These are phyloP conservation scores for Montipora efflorescens DNA, from an alignment of 64 coral and sea anemone genomes.

Conservation along the genomic window DNA sequence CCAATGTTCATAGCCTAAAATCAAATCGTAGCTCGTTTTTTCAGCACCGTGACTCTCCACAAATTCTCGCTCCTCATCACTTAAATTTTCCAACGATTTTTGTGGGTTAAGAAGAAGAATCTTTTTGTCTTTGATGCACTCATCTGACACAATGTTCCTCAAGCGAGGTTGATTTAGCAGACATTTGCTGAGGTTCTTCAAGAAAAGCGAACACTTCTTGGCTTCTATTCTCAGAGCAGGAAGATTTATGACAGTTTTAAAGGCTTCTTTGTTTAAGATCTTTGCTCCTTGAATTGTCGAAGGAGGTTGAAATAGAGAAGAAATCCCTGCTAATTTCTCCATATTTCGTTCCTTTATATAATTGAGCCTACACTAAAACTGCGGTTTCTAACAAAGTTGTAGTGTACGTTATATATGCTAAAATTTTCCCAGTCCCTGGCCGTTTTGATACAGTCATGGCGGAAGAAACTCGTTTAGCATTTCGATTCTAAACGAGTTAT, in stretches of 20 bases:
- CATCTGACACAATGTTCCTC: constrained; percentile 86
- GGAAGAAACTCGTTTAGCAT: background rate
- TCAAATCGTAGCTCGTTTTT: constrained; percentile 62
- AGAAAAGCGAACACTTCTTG: constrained; percentile 86
- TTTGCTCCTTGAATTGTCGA: constrained; percentile 7
- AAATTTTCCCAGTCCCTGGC: background rate
- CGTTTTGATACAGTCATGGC: background rate
- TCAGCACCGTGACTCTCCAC: constrained; percentile 55
- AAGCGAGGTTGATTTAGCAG: constrained; percentile 91
- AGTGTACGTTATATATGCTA: background rate
- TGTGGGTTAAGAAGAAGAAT: constrained; percentile 80
- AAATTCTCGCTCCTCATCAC: constrained; percentile 69
- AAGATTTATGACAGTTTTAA: constrained; percentile 49
- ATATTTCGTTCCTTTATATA: background rate
- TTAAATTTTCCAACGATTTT: constrained; percentile 55
- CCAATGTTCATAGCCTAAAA: constrained; percentile 89
- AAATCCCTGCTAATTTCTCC: background rate
- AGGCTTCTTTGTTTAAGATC: constrained; percentile 33
- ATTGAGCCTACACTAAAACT: background rate
- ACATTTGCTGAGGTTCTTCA: constrained; percentile 74
- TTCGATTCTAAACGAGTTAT: constrained; percentile 3
- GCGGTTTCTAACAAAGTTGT: background rate
- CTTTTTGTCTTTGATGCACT: constrained; percentile 52
- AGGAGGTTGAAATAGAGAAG: constrained; percentile 6
- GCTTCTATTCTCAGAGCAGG: constrained; percentile 87